Conservation (phyloP, 1,140 invertebrate species). For the Nephila pilipes region DNA sequence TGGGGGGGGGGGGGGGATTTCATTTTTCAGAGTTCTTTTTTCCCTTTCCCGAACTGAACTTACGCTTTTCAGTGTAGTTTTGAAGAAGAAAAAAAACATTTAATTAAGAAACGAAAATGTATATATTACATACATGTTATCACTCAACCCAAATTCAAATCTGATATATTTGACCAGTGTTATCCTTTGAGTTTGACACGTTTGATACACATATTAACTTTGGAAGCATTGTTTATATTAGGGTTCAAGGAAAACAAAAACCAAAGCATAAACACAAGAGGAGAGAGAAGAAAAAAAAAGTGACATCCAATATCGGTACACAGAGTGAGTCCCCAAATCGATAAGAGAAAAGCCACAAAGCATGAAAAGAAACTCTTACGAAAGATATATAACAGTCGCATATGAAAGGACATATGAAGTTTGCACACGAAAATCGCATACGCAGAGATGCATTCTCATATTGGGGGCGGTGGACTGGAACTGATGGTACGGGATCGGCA, state of each 20-base stretch:
- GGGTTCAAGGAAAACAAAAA: not conserved
- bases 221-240: not conserved
- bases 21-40: too few species aligned
- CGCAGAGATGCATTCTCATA: not conserved
- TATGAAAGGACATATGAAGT: slow-evolving; percentile 31
- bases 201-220: too few species aligned
- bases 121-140: too few species aligned
- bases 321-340: not conserved
- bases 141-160: too few species aligned
- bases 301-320: not conserved
- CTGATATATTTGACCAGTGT: too few species aligned
- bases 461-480: not conserved
- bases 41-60: too few species aligned
- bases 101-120: too few species aligned
- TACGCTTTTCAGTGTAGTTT: too few species aligned
- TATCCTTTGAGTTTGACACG: too few species aligned
- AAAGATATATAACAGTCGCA: slow-evolving; percentile 9
- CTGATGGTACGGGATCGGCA: slow-evolving; percentile 15
- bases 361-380: not conserved
- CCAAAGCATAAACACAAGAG: not conserved
- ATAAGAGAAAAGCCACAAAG: not conserved
- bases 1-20: too few species aligned
- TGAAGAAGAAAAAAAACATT: too few species aligned
- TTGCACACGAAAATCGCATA: slow-evolving; percentile 30
- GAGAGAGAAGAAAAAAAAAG: not conserved